Percentiles rank a stretch among this genome's conserved stretches.
phyloP scores from a whole-genome alignment of 1,140 invertebrate species.

The Caenorhabditis remanei region DNA sequence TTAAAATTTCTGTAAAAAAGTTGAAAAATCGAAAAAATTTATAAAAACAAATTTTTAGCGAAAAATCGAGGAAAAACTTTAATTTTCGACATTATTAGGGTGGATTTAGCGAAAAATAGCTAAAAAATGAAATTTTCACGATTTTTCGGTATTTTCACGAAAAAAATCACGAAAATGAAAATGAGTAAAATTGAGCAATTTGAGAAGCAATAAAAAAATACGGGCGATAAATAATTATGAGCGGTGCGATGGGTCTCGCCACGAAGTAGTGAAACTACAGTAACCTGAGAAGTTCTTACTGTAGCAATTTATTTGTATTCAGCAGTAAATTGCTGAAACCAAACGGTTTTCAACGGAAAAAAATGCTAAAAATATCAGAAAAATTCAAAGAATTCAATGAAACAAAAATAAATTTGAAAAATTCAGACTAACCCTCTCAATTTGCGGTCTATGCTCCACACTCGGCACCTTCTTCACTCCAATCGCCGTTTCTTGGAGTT shows the following conservation, averaged over 20 bases:
- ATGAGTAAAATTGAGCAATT: background rate
- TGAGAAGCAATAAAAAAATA: background rate
- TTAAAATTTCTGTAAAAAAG: too few species aligned
- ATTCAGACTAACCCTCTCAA: slow-evolving; percentile 3
- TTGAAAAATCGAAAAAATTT: too few species aligned
- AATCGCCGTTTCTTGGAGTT: slow-evolving; percentile 53
- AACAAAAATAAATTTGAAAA: background rate
- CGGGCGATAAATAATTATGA: background rate
- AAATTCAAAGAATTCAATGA: background rate
- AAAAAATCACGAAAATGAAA: background rate
- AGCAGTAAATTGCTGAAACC: too few species aligned
- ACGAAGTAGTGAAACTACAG: background rate
- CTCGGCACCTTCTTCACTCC: slow-evolving; percentile 61
- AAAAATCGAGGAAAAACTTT: too few species aligned
- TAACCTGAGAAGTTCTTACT: slow-evolving; percentile 8
- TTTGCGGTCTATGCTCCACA: slow-evolving; percentile 7
- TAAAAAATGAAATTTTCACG: background rate
- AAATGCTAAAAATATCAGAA: background rate
- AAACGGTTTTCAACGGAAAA: background rate
- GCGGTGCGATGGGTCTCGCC: slow-evolving; percentile 17
- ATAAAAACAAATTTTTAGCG: too few species aligned
- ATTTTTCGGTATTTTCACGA: background rate
- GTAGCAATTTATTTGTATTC: background rate
- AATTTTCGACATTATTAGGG: too few species aligned
- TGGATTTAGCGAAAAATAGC: background rate